Base-by-base conservation (phyloP, 2,888 invertebrate genomes). In the Thymelicus sylvestris region DNA sequence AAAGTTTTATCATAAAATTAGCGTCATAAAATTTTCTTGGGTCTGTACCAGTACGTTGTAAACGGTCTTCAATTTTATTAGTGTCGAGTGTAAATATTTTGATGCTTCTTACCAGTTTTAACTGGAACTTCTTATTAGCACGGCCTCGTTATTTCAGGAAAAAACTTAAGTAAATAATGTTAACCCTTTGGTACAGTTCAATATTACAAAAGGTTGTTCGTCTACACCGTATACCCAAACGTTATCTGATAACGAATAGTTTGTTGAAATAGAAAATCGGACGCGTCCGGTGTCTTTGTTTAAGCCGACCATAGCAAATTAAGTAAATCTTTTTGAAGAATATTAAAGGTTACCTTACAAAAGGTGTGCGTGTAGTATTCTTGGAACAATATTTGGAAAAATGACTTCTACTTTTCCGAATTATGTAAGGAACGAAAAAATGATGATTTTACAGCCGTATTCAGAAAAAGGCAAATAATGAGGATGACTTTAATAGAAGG, bases 71-170 rank as follows among this genome's bases (percentile, higher is more conserved):
- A 83, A 79, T 86, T 88, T 86, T 87, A 87, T 86, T 82, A 80
- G 78, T 74, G 82, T 81, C 86, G 84, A 86, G 86, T 84, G 84
- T 88, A 83, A 85, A 86, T 83, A 81, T 83, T 85, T 81, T 76
- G 78, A 79, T 72, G 73, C 74, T 75, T 78, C 19, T 39, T 52
- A 7, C 15, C 31, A 12, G 12, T 64, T 52, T 64, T 65, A 41
- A 65, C 52, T 65, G 52, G 65, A 65, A 62, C 19, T 59, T 31
- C 66, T 52, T 61, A 62, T 67, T 67, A 67, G 61, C 61, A 67
- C 50, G 19, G 24, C 24, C 61, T 62, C 39, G 66, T 59, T 62
- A 62, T 7, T 62, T 62, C 50, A 59, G 41, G 52, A 52, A 61
- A 67, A 24, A 57, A 60, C 39, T 39, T 19, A 67, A 41, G 61